These are phyloP conservation scores for Hydriomena furcata DNA, from an alignment of 2,888 invertebrate genomes.

Conservation along the genomic window DNA sequence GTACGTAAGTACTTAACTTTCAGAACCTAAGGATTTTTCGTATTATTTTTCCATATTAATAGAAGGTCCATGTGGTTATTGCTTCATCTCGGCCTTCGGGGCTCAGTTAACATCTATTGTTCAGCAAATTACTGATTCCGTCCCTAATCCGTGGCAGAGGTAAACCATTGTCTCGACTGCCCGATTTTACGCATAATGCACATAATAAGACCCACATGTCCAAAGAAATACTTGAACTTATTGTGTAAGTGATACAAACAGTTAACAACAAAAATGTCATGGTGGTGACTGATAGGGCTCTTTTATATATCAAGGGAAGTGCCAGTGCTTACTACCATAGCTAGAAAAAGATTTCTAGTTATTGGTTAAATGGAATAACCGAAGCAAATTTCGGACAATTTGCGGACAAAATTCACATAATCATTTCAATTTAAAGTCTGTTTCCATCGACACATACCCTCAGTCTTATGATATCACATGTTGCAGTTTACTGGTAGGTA, in stretches of 20 bases:
- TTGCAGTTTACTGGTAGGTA: too few relatives aligned
- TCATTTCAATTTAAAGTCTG: too few relatives aligned
- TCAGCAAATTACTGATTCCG: conserved; percentile 71
- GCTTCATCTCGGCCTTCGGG: conserved; percentile 69
- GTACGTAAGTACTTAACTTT: too few relatives aligned
- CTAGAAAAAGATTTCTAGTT: too few relatives aligned
- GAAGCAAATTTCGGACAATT: too few relatives aligned
- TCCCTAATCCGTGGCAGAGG: conserved; percentile 68
- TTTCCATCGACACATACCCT: too few relatives aligned
- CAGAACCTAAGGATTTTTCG: background rate
- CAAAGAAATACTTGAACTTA: conserved; percentile 22
- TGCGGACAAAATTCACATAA: too few relatives aligned
- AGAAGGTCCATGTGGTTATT: conserved; percentile 52
- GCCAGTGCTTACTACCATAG: too few relatives aligned
- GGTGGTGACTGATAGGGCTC: background rate
- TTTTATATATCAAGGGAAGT: too few relatives aligned
- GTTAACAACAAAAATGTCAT: conserved; percentile 5
- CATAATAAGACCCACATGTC: conserved; percentile 45
- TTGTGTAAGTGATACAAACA: conserved; percentile 28
- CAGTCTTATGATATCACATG: too few relatives aligned
- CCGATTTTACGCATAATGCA: conserved; percentile 70
- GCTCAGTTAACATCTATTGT: conserved; percentile 76
- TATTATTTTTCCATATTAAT: conserved; percentile 33
- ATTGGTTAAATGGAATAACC: too few relatives aligned
- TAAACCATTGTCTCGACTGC: conserved; percentile 66